A percentile compares a stretch with the other conserved stretches of the same genome.
phyloP scores from a whole-genome alignment of 2,797 vertebrate species.

The Microctenopoma lineatum region DNA sequence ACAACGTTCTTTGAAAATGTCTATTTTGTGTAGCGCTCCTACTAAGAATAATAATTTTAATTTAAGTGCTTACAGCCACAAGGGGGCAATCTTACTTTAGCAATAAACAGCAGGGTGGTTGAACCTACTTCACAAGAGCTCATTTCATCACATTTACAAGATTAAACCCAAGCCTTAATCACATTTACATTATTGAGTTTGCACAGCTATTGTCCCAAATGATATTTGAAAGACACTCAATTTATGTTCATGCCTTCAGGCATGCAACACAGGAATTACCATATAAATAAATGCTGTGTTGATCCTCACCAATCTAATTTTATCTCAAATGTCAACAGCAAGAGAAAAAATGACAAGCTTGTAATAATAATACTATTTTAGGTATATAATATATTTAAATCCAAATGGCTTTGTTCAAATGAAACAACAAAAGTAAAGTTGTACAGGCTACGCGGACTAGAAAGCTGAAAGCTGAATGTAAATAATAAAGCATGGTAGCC shows the following conservation, averaged over 20 bases:
- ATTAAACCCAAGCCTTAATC: conserved; percentile 74
- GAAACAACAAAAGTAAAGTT: conserved; percentile 26
- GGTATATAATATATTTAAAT: conserved; percentile 11
- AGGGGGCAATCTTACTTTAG: conserved; percentile 74
- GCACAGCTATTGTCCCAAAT: conserved; percentile 67
- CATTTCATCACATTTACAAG: conserved; percentile 76
- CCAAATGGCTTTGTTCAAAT: conserved; percentile 13
- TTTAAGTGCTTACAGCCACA: conserved; percentile 58
- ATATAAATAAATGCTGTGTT: conserved; percentile 48
- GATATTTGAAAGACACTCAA: conserved; percentile 71
- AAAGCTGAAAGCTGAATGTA: conserved; percentile 4
- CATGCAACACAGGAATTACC: conserved; percentile 51
- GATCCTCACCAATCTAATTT: conserved; percentile 30
- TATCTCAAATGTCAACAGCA: conserved; percentile 48
- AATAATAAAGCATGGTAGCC: conserved; percentile 21
- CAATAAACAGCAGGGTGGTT: conserved; percentile 21
- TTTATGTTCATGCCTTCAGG: conserved; percentile 57
- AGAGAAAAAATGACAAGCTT: conserved; percentile 7
- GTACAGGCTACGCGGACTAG: conserved; percentile 6
- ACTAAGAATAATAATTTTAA: neutral
- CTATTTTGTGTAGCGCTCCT: conserved; percentile 8
- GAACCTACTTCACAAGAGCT: conserved; percentile 55
- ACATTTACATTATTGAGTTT: conserved; percentile 80
- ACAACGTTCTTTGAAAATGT: neutral
- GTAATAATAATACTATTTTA: conserved; percentile 19